These are phyloP conservation scores for Himalopsyche kuldschensis DNA, from an alignment of 2,888 invertebrate genomes.

Conservation along the genomic window DNA sequence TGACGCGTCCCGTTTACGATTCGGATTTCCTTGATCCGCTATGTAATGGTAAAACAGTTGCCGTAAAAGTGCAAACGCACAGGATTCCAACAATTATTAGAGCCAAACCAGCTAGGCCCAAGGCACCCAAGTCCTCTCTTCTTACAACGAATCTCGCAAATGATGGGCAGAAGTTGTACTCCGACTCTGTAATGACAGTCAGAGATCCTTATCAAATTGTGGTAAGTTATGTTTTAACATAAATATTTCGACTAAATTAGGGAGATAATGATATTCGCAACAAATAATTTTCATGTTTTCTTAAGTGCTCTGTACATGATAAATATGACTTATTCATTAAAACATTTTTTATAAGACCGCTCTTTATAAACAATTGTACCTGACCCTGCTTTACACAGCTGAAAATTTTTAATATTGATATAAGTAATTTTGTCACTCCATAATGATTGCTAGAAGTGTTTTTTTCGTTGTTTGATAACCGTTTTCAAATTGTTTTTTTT, in stretches of 20 bases:
- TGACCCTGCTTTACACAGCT: neutral
- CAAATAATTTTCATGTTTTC: too few species aligned
- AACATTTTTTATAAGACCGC: neutral
- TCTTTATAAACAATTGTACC: neutral
- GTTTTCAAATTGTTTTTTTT: neutral
- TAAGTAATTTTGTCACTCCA: too few species aligned
- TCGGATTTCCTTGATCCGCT: constrained; percentile 63
- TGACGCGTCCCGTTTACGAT: constrained; percentile 61
- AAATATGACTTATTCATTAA: too few species aligned
- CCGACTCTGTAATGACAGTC: constrained; percentile 1
- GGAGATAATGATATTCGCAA: too few species aligned
- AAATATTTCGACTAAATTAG: too few species aligned
- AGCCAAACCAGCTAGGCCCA: constrained; percentile 63
- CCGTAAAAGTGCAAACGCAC: constrained; percentile 50
- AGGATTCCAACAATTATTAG: constrained; percentile 77
- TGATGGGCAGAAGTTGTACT: neutral
- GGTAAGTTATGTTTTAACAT: neutral
- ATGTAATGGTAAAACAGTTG: constrained; percentile 55
- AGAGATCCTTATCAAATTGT: constrained; percentile 11
- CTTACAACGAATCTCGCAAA: constrained; percentile 61
- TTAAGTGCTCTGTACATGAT: too few species aligned
- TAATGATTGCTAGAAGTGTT: neutral
- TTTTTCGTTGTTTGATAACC: neutral
- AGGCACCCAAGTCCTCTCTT: constrained; percentile 56
- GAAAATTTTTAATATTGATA: too few species aligned